Evolutionary conservation across 2,888 invertebrate genomes (phyloP), one percentile per base, ranked within the genome.

Genomic region (Amorpha juglandis): DNA sequence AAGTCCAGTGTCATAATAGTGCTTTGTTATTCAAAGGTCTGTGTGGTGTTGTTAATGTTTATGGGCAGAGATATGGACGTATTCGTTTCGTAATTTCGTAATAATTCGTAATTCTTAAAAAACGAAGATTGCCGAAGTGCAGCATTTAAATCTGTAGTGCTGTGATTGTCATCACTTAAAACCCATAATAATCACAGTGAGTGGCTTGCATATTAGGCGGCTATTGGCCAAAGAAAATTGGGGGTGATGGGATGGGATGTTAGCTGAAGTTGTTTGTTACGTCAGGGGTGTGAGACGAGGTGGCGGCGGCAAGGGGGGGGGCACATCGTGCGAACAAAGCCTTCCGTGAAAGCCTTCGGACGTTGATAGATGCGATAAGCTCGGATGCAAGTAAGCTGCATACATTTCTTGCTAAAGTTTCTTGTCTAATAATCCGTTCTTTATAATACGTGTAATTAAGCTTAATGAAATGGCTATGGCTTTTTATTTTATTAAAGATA

Each of bases 351-450:
- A 90, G 91, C 90, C 91, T 90, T 89, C 89, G 76, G 76, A 76
- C 76, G 67, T 67, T 67, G 67, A 67, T 67, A 67, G 67, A 92
- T 92, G 91, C 91, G 92, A 91, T 91, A 92, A 92, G 91, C 92
- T 92, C 80, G 88, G 91, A 91, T 92, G 91, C 92, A 92, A 91
- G 91, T 87, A 88, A 91, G 89, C 90, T 91, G 92, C 92, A 91
- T 91, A 88, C 91, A 90, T 90, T 91, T 91, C 91, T 90, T 89
- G 87, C 85, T 82, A 80, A 83, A 87, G 81, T 87, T 87, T 88
- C 88, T 77, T 75, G 74, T 79, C 79, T 64, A 68, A 50, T 86
- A 83, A 85, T 87, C 82, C 80, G 78, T 71, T 71, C 64, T 69
- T 70, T 74, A 47, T 55, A 64, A 53, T 53, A 47, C 19, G 42